These are phyloP conservation scores for Tetraneura akinire DNA, from an alignment of 1,140 invertebrate genomes.

Conservation along the genomic window DNA sequence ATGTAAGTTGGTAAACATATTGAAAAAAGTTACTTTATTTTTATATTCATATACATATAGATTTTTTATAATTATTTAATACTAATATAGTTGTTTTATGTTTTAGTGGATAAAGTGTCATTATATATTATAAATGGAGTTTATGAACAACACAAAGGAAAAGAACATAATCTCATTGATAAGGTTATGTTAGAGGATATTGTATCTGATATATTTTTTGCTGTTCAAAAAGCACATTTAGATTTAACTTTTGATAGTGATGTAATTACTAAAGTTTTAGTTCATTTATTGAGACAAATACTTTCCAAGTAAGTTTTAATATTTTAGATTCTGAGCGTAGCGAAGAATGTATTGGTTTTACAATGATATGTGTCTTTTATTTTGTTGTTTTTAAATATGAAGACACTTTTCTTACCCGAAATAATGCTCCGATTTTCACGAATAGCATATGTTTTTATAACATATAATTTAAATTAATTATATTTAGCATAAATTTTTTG, in stretches of 20 bases:
- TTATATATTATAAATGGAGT: conserved; percentile 44
- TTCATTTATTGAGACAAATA: conserved; percentile 25
- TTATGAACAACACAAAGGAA: conserved; percentile 48
- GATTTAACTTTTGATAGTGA: conserved; percentile 25
- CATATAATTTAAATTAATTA: no score
- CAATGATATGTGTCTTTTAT: no score
- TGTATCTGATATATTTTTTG: conserved; percentile 39
- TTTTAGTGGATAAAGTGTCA: conserved; percentile 43
- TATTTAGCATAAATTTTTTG: no score
- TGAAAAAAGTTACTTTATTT: no score
- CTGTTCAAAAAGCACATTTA: conserved; percentile 7
- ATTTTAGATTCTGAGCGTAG: no score
- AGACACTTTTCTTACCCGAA: no score
- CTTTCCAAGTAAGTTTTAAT: conserved; percentile 40
- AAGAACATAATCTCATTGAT: conserved; percentile 26
- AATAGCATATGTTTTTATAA: no score
- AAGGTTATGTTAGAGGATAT: conserved; percentile 38
- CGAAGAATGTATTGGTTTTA: no score
- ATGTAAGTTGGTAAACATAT: no score
- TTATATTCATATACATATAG: no score
- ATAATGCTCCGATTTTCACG: no score
- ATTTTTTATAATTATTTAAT: background rate
- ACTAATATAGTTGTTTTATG: background rate
- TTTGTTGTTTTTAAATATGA: no score
- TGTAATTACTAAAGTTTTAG: conserved; percentile 7